Evolutionary conservation across 92 coral and sea anemone genomes (phyloP).

Genomic region (Pocillopora meandrina): DNA sequence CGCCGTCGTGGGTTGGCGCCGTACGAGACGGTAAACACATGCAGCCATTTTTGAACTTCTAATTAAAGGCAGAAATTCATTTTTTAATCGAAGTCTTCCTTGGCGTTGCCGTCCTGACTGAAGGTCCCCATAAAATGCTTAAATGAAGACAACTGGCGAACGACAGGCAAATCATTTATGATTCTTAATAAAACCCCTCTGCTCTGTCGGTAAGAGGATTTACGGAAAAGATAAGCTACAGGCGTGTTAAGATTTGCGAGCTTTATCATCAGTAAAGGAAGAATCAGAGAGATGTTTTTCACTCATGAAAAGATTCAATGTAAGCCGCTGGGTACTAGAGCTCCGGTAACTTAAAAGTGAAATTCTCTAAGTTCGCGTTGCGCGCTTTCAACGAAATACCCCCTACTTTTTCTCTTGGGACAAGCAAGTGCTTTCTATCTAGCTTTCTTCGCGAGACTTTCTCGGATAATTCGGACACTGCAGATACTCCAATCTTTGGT

Average conservation of each 20-base stretch:
- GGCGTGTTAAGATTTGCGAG: too few species aligned
- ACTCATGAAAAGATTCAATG: too few species aligned
- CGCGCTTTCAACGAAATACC: constrained; percentile 6
- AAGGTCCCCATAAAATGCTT: not conserved
- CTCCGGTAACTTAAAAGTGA: not conserved
- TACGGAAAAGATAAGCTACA: not conserved
- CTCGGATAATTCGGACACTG: constrained; percentile 22
- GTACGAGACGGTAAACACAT: too few species aligned
- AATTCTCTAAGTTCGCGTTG: not conserved
- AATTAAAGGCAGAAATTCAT: too few species aligned
- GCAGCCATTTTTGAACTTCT: too few species aligned
- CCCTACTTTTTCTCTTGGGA: constrained; percentile 35
- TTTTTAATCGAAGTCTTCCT: too few species aligned
- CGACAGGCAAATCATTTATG: constrained; percentile 3
- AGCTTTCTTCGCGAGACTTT: constrained; percentile 25
- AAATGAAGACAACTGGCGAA: not conserved
- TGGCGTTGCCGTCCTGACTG: not conserved
- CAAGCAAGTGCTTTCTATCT: constrained; percentile 28
- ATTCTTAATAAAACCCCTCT: not conserved
- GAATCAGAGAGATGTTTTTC: too few species aligned
- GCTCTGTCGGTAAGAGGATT: constrained; percentile 5
- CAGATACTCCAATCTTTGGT: constrained; percentile 33
- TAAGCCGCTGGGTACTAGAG: too few species aligned
- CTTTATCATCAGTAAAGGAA: too few species aligned
- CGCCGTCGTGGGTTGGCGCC: not conserved